Conservation (phyloP, 2,797 vertebrate species). For the Micropoecilia bifurca region DNA sequence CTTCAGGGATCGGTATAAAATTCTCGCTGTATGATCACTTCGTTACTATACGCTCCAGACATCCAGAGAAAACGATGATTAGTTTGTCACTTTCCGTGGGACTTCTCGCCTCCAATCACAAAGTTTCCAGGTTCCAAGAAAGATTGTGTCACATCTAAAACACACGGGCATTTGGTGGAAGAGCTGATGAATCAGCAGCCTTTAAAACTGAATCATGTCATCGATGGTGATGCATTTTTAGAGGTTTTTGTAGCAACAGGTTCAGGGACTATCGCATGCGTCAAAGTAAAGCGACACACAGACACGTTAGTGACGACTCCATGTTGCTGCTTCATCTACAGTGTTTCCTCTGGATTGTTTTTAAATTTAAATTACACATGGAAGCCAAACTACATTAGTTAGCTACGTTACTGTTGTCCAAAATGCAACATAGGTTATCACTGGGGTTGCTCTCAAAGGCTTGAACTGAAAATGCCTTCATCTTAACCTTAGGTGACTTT, state of each 20-base stretch:
- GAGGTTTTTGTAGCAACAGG: not conserved
- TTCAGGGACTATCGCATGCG: not conserved
- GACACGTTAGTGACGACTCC: not conserved
- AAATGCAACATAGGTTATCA: too few species aligned
- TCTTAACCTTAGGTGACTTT: too few species aligned
- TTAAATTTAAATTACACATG: too few species aligned
- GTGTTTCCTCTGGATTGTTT: too few species aligned
- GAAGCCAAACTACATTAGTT: too few species aligned
- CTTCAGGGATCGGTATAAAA: not conserved
- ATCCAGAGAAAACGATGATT: not conserved
- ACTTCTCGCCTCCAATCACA: not conserved
- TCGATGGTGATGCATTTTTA: not conserved
- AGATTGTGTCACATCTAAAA: not conserved
- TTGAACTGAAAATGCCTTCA: too few species aligned
- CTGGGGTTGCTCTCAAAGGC: too few species aligned
- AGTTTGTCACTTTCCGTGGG: not conserved
- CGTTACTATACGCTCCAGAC: not conserved
- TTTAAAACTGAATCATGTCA: not conserved
- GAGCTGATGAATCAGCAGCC: not conserved
- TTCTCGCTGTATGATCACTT: not conserved
- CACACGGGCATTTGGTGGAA: not conserved
- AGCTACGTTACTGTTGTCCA: too few species aligned
- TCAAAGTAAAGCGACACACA: not conserved
- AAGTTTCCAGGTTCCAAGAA: not conserved
- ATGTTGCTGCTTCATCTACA: not conserved